Percentiles rank a stretch among this genome's conserved stretches.
These are phyloP conservation scores for Philhelius pedissequus DNA, from an alignment of 2,888 invertebrate species.

Conservation along the genomic window DNA sequence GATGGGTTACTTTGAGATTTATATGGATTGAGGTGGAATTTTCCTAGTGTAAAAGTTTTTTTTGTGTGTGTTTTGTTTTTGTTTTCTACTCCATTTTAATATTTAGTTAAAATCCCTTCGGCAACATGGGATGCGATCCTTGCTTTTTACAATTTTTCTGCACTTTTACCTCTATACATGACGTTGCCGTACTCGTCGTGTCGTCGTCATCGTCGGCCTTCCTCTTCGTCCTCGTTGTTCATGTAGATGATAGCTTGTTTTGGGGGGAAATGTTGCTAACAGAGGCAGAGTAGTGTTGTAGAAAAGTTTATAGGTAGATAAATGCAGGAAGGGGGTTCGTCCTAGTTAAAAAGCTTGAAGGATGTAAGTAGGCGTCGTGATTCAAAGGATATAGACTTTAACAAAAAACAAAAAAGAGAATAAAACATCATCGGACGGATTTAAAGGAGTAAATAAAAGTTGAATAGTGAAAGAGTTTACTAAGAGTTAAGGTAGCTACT, in stretches of 20 bases:
- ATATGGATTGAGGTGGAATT: slow-evolving; percentile 9
- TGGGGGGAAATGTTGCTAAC: neutral
- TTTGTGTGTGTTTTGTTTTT: neutral
- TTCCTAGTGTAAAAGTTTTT: slow-evolving; percentile 4
- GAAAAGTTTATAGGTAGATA: slow-evolving; percentile 22
- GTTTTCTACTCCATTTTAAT: slow-evolving; percentile 53
- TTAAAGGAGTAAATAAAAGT: slow-evolving; percentile 32
- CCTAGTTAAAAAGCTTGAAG: slow-evolving; percentile 28
- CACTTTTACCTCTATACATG: slow-evolving; percentile 20
- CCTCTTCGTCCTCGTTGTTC: neutral
- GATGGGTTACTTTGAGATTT: slow-evolving; percentile 33
- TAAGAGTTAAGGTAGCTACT: slow-evolving; percentile 15
- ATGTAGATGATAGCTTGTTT: neutral
- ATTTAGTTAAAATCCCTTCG: slow-evolving; percentile 57
- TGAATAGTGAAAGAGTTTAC: slow-evolving; percentile 52
- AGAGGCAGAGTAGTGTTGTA: neutral
- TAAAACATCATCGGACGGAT: slow-evolving; percentile 3
- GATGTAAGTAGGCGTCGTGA: slow-evolving; percentile 51
- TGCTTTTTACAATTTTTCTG: slow-evolving; percentile 41
- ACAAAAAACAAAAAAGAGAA: slow-evolving; percentile 28
- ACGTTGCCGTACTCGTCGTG: neutral
- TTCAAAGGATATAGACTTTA: slow-evolving; percentile 46
- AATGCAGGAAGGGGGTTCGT: slow-evolving; percentile 16
- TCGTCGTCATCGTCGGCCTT: neutral
- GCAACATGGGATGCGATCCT: slow-evolving; percentile 35